Conservation (phyloP, 2,797 vertebrate genomes). For the Nannoperca australis region DNA sequence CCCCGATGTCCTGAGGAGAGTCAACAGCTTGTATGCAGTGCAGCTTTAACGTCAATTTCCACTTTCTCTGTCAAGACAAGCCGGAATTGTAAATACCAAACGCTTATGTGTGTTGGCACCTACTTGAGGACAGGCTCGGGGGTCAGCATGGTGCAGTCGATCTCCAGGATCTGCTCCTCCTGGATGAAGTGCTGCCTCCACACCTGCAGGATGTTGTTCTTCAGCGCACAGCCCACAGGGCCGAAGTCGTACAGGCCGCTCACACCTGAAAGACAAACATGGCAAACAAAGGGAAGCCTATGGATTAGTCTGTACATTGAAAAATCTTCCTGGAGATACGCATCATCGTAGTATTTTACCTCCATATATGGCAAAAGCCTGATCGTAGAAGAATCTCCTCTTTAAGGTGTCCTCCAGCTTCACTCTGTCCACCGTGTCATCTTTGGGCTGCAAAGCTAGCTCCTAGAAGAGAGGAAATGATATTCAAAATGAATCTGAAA, state of each 20-base stretch:
- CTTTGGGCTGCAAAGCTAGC: conserved; percentile 91
- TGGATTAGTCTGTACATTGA: background rate
- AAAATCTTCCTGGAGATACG: background rate
- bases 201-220: conserved; percentile 96
- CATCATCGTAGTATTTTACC: conserved; percentile 73
- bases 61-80: background rate
- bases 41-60: background rate
- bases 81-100: background rate
- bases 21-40: background rate
- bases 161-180: conserved; percentile 98
- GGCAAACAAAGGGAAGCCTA: background rate
- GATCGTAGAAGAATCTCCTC: conserved; percentile 95
- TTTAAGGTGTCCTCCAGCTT: conserved; percentile 97
- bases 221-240: conserved; percentile 96
- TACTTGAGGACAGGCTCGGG: conserved; percentile 97
- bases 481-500: background rate
- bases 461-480: conserved; percentile 80
- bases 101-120: conserved; percentile 20
- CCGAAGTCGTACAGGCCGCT: conserved; percentile 98
- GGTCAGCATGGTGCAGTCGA: conserved; percentile 99
- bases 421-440: conserved; percentile 90
- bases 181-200: conserved; percentile 99
- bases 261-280: conserved; percentile 86
- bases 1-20: conserved; percentile 89
- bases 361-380: conserved; percentile 96